A percentile compares a stretch with the other conserved stretches of the same genome.
phyloP scores from a whole-genome alignment of 2,888 invertebrate species.

The Sesia apiformis region DNA sequence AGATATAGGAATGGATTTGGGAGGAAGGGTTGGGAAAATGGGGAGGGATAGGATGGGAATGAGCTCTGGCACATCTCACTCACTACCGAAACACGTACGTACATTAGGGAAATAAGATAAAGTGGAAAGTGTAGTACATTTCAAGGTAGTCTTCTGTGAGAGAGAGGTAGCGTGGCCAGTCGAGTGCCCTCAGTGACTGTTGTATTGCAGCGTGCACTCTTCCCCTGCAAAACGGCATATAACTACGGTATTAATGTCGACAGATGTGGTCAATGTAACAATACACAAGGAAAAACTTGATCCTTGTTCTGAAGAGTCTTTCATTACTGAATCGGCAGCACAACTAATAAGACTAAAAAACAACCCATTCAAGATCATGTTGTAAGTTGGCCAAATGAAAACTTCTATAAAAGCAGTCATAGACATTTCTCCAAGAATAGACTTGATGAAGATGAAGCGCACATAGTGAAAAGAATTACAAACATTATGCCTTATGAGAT shows the following conservation, averaged over 20 bases:
- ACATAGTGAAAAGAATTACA: background rate
- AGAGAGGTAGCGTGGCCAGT: too few relatives aligned
- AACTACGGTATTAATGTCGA: background rate
- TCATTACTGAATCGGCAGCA: background rate
- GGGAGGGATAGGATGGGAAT: too few relatives aligned
- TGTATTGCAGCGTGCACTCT: too few relatives aligned
- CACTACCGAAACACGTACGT: too few relatives aligned
- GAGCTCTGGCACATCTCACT: too few relatives aligned
- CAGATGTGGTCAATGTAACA: background rate
- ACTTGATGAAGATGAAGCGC: background rate
- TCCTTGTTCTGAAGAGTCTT: background rate
- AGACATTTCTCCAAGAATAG: background rate
- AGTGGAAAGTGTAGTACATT: too few relatives aligned
- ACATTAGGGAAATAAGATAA: too few relatives aligned
- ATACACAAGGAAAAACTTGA: background rate
- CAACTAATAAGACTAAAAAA: background rate
- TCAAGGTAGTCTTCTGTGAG: too few relatives aligned
- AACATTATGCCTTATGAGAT: background rate
- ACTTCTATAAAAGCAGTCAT: background rate
- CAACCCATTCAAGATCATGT: background rate
- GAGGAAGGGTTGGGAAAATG: too few relatives aligned
- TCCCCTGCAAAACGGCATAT: background rate
- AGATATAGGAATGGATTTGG: too few relatives aligned
- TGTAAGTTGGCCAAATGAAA: background rate
- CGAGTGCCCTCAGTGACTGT: too few relatives aligned